Conservation (phyloP, 1,140 invertebrate genomes). For the Drosophila asahinai region DNA sequence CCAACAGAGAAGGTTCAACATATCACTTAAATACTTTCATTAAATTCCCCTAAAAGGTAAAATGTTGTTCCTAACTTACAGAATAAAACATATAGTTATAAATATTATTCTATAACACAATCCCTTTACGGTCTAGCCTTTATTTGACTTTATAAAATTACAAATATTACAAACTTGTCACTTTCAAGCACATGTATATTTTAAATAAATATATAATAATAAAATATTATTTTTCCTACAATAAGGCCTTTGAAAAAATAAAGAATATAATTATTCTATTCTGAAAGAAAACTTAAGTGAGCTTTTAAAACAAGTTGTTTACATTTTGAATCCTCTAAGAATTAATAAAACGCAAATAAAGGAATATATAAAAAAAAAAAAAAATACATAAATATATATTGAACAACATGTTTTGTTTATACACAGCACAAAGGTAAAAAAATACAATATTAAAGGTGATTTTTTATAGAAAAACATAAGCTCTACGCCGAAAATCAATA, state of each 20-base stretch:
- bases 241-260: no score
- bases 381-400: no score
- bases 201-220: no score
- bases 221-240: no score
- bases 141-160: no score
- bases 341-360: not conserved
- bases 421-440: not conserved
- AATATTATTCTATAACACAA: no score
- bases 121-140: not conserved
- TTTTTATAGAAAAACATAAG: slow-evolving; percentile 3
- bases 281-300: not conserved
- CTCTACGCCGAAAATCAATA: not conserved
- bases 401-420: not conserved
- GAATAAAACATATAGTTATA: not conserved
- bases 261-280: not conserved
- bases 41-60: not conserved
- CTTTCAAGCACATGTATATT: no score
- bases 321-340: not conserved
- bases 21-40: not conserved
- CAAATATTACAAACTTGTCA: not conserved
- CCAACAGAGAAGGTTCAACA: not conserved
- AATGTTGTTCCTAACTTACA: not conserved
- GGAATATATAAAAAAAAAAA: no score
- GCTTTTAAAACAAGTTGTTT: not conserved
- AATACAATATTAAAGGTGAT: not conserved